A percentile compares a stretch with the other conserved stretches of the same genome.
Conservation (phyloP, 2,888 invertebrate species). For the Cheilosia grossa region DNA sequence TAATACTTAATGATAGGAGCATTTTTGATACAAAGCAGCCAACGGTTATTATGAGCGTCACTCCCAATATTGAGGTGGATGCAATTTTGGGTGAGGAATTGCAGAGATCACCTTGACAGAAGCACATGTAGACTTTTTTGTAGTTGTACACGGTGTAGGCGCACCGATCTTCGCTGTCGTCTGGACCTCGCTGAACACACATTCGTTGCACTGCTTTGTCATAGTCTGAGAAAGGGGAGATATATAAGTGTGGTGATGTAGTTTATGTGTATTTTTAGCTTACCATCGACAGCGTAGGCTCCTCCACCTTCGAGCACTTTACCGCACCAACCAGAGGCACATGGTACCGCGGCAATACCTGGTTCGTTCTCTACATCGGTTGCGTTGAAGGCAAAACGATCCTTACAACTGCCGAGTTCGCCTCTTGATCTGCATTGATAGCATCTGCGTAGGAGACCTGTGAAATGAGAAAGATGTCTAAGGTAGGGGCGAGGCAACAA, state of each 20-base stretch:
- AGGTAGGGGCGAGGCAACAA: neutral
- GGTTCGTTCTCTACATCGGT: slow-evolving; percentile 89
- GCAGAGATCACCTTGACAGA: slow-evolving; percentile 95
- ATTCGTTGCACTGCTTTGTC: slow-evolving; percentile 93
- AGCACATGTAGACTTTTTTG: slow-evolving; percentile 94
- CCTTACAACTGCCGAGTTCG: slow-evolving; percentile 93
- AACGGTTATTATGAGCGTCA: slow-evolving; percentile 27
- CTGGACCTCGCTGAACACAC: slow-evolving; percentile 93
- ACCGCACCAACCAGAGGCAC: slow-evolving; percentile 96
- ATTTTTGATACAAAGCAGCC: slow-evolving; percentile 51
- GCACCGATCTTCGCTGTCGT: slow-evolving; percentile 94
- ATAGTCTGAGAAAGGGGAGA: slow-evolving; percentile 86
- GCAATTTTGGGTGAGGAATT: slow-evolving; percentile 83
- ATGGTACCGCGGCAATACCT: slow-evolving; percentile 90
- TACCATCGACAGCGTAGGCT: slow-evolving; percentile 91
- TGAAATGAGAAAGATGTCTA: neutral
- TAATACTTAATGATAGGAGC: slow-evolving; percentile 23
- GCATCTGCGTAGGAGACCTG: slow-evolving; percentile 90
- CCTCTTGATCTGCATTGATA: slow-evolving; percentile 94
- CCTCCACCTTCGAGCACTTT: slow-evolving; percentile 93
- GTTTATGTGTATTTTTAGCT: slow-evolving; percentile 45
- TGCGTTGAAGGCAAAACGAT: slow-evolving; percentile 91
- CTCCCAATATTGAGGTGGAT: slow-evolving; percentile 11
- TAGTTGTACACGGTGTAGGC: slow-evolving; percentile 93
- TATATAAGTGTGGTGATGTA: neutral